Percentiles rank a stretch among this genome's conserved stretches.
phyloP scores from a whole-genome alignment of 1,140 invertebrate species.

The Octopus bimaculoides region DNA sequence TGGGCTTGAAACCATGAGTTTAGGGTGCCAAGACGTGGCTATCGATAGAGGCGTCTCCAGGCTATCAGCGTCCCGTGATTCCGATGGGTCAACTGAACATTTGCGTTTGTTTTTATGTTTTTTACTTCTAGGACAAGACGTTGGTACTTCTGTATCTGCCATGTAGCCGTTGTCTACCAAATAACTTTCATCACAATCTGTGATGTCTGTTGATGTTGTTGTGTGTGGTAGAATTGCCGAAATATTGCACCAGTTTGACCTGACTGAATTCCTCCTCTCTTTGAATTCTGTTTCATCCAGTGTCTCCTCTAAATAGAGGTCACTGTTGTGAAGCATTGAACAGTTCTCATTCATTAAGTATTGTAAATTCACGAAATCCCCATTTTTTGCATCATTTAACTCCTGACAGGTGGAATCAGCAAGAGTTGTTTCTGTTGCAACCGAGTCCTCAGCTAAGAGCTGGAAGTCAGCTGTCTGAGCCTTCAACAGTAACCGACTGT shows the following conservation, averaged over 20 bases:
- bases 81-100: neutral
- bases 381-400: neutral
- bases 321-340: no score
- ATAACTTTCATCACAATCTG: neutral
- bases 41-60: neutral
- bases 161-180: slow-evolving; percentile 16
- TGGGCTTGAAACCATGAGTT: neutral
- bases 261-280: neutral
- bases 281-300: neutral
- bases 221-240: neutral
- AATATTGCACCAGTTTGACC: neutral
- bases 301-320: no score
- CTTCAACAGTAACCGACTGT: neutral
- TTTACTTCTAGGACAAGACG: neutral
- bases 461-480: neutral
- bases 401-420: neutral
- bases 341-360: no score
- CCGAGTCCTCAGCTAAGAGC: neutral
- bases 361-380: no score
- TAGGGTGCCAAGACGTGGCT: neutral
- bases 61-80: neutral
- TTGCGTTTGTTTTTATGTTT: neutral
- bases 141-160: slow-evolving; percentile 11
- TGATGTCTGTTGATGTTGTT: neutral
- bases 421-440: neutral